Conservation (phyloP, 30 jellyfish, hydroid and myxozoan species). For the Rhopilema esculentum region DNA sequence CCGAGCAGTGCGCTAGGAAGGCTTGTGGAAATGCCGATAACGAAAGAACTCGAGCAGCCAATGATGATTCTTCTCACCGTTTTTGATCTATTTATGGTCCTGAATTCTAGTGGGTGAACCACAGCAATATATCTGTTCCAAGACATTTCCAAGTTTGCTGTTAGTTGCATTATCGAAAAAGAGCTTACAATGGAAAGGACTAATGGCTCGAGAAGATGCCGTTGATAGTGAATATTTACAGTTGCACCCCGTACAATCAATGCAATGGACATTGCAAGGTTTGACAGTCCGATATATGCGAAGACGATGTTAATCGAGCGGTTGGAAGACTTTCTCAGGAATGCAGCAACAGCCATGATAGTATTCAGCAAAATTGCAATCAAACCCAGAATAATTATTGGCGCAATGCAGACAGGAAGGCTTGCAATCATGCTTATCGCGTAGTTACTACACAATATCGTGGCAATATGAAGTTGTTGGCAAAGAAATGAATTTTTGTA, state of each 20-base stretch:
- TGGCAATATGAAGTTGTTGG: not conserved
- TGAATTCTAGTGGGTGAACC: not conserved
- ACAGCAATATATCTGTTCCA: not conserved
- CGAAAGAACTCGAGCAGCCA: not conserved
- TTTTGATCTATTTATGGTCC: not conserved
- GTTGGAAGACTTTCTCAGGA: not conserved
- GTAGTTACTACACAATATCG: not conserved
- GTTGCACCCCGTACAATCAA: not conserved
- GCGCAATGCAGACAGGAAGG: not conserved
- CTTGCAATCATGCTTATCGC: not conserved
- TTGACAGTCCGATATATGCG: not conserved
- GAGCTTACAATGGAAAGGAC: not conserved
- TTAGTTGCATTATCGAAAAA: not conserved
- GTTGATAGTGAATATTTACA: too few relatives aligned
- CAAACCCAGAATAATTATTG: not conserved
- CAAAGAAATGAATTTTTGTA: not conserved
- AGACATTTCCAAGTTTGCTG: not conserved
- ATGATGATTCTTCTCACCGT: not conserved
- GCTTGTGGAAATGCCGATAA: not conserved
- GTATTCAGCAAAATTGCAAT: not conserved
- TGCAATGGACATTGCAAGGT: not conserved
- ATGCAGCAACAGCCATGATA: not conserved
- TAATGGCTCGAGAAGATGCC: too few relatives aligned
- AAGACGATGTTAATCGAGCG: not conserved
- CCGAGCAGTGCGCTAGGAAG: not conserved